Percentiles rank a stretch among this genome's conserved stretches.
Conservation (phyloP, 2,113 vertebrate species). For the Peromyscus californicus region DNA sequence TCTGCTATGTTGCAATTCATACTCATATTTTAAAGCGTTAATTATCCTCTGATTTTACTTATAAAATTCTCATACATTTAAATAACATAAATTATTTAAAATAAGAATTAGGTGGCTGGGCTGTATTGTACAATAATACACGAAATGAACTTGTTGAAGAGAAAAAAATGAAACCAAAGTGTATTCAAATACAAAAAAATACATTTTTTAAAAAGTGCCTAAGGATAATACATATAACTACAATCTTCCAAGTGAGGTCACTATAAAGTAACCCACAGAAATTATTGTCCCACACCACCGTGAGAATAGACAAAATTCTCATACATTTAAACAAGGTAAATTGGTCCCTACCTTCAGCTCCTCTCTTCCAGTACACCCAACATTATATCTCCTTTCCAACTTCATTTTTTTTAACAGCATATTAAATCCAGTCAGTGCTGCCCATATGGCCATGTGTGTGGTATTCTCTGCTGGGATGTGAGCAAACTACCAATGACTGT, state of each 20-base stretch:
- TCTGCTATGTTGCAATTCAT: background rate
- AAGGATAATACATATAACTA: background rate
- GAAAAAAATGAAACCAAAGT: background rate
- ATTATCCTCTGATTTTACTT: background rate
- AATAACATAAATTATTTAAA: background rate
- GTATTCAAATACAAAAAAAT: background rate
- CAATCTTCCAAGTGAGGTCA: background rate
- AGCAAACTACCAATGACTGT: background rate
- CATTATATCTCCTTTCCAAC: background rate
- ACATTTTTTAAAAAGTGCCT: background rate
- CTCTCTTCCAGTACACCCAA: no score
- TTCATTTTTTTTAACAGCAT: background rate
- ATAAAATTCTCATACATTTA: background rate
- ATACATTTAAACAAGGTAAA: background rate
- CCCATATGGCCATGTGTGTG: background rate
- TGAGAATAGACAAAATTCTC: background rate
- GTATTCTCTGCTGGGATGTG: background rate
- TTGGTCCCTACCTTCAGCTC: background rate
- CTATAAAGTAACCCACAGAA: background rate
- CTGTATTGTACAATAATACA: background rate
- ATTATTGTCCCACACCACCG: no score
- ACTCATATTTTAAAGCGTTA: background rate
- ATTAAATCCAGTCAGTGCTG: background rate
- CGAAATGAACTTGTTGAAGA: background rate
- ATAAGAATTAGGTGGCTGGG: background rate